Conservation (phyloP, 2,888 invertebrate species). For the Hirtodrosophila alboralis region DNA sequence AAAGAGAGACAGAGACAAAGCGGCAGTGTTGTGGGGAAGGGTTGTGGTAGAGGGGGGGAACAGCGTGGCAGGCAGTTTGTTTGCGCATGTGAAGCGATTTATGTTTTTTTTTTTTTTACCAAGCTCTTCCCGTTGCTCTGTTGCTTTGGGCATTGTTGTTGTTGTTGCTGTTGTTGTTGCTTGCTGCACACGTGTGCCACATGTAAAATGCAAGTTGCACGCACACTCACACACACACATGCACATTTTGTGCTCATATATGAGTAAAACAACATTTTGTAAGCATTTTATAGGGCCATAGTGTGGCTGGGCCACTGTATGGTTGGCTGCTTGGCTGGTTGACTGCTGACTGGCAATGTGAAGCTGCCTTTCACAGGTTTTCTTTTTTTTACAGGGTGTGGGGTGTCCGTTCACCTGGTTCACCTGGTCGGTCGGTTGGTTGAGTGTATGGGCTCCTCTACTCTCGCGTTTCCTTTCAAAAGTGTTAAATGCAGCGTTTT, state of each 20-base stretch:
- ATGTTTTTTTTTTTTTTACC: constrained; percentile 59
- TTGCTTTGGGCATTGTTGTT: constrained; percentile 42
- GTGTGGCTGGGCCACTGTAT: constrained; percentile 58
- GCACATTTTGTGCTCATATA: constrained; percentile 39
- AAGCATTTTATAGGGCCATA: constrained; percentile 75
- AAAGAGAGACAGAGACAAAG: constrained; percentile 1
- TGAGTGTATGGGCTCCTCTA: constrained; percentile 10
- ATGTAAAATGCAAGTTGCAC: constrained; percentile 70
- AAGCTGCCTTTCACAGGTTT: too few species aligned
- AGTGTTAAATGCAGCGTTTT: constrained; percentile 79
- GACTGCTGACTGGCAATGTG: too few species aligned
- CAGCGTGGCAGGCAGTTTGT: constrained; percentile 53
- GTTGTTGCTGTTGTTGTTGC: constrained; percentile 37
- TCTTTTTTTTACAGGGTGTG: not conserved
- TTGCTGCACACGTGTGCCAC: constrained; percentile 70
- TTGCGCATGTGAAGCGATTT: constrained; percentile 77
- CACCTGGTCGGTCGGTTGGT: constrained; percentile 33
- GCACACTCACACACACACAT: constrained; percentile 12
- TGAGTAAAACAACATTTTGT: constrained; percentile 80
- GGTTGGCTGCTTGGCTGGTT: constrained; percentile 28
- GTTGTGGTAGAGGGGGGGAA: not conserved
- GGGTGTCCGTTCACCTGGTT: constrained; percentile 24
- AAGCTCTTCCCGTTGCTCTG: constrained; percentile 31
- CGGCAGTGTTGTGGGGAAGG: not conserved
- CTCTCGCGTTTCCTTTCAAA: constrained; percentile 52